Base-by-base conservation (phyloP, 1,140 invertebrate genomes). In the Lycorma delicatula region DNA sequence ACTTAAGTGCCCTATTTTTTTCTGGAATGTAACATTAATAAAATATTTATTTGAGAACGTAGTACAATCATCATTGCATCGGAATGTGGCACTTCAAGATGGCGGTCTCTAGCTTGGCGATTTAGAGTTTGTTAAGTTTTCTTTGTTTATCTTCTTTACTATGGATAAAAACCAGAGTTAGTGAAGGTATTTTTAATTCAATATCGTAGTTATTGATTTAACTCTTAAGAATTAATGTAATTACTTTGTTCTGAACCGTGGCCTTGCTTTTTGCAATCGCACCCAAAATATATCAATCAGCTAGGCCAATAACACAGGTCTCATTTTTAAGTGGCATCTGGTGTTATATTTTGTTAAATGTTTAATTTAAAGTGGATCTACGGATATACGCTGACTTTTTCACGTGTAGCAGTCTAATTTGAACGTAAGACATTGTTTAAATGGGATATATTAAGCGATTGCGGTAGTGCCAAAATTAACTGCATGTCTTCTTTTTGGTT, bases 1-100 rank as follows among this genome's bases (percentile, higher is more conserved):
- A n/a, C n/a, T n/a, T n/a, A n/a, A n/a, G n/a, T n/a, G n/a, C n/a
- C n/a, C n/a, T n/a, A n/a, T n/a, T n/a, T n/a, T n/a, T n/a, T n/a
- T n/a, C n/a, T n/a, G n/a, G n/a, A n/a, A n/a, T n/a, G n/a, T n/a
- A n/a, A n/a, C n/a, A n/a, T n/a, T n/a, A n/a, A n/a, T n/a, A n/a
- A n/a, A n/a, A n/a, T n/a, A n/a, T n/a, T n/a, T n/a, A n/a, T n/a
- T n/a, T n/a, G n/a, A n/a, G n/a, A n/a, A 26, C 46, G 51, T 57
- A 62, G 57, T 62, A 56, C 54, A 62, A 55, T 58, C 59, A 63
- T 64, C 63, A 64, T 54, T 62, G 55, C 74, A 73, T 75, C 75
- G 75, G 76, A 78, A 77, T 78, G 76, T 79, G 76, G 76, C 77
- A 77, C 75, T 78, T 76, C 75, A 79, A 78, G 74, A 79, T 78